A percentile compares a stretch with the other conserved stretches of the same genome.
phyloP scores from a whole-genome alignment of 1,140 invertebrate genomes.

The Penaeus japonicus region DNA sequence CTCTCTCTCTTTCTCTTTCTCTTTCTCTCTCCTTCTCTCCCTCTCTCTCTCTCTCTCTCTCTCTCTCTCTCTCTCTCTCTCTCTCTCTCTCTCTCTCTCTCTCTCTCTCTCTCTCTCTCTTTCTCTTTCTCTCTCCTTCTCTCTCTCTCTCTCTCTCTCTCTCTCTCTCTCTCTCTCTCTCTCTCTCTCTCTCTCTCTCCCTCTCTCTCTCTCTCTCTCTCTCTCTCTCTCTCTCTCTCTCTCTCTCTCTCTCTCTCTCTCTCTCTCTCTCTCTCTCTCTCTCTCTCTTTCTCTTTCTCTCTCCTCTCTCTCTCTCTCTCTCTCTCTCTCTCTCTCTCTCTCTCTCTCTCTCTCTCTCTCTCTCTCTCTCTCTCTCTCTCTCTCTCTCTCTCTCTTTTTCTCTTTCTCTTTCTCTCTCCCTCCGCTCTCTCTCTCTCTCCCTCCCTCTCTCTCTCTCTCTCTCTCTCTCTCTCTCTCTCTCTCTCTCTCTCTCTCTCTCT shows the following conservation, averaged over 20 bases:
- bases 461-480: background rate
- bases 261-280: background rate
- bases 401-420: background rate
- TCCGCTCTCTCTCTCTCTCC: background rate
- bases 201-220: background rate
- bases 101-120: background rate
- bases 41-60: background rate
- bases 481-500: background rate
- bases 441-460: background rate
- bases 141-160: background rate
- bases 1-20: background rate
- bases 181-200: no score
- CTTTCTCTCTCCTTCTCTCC: background rate
- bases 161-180: background rate
- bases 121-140: background rate
- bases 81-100: background rate
- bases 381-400: background rate
- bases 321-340: background rate
- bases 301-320: background rate
- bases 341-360: background rate
- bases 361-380: background rate
- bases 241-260: background rate
- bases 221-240: background rate
- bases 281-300: background rate
- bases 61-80: no score